A percentile compares a stretch with the other conserved stretches of the same genome.
phyloP scores from a whole-genome alignment of 2,113 vertebrate species.

The Corythaeola cristata region DNA sequence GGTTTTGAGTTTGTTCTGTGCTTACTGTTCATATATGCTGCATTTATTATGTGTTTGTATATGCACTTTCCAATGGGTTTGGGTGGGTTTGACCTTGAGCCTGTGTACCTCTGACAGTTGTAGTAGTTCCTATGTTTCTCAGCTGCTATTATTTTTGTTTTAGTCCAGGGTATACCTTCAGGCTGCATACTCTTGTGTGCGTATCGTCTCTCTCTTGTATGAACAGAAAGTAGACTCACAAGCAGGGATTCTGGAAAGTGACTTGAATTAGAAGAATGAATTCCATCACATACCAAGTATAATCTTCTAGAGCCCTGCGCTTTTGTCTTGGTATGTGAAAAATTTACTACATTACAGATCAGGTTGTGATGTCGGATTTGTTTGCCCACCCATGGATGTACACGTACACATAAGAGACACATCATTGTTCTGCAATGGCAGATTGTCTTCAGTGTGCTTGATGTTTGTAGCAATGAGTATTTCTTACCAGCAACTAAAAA shows the following conservation, averaged over 20 bases:
- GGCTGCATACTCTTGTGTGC: fast-evolving
- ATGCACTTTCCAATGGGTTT: not conserved
- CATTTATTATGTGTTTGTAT: not conserved
- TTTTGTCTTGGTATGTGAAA: not conserved
- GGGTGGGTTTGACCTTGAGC: not conserved
- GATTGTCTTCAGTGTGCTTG: not conserved
- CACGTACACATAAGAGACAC: not conserved
- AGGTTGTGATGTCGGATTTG: not conserved
- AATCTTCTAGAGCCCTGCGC: not conserved
- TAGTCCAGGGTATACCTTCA: not conserved
- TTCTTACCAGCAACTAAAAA: not conserved
- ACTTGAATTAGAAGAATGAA: not conserved
- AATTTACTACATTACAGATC: not conserved
- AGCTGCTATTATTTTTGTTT: not conserved
- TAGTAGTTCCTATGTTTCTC: not conserved
- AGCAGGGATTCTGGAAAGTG: not conserved
- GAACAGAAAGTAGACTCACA: not conserved
- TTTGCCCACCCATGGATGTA: not conserved
- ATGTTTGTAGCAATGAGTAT: not conserved
- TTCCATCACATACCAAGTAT: not conserved
- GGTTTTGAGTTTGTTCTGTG: not conserved
- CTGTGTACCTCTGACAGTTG: not conserved
- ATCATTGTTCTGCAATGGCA: not conserved
- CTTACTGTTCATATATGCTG: not conserved
- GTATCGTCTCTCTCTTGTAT: not conserved